These are phyloP conservation scores for Phrynosoma blainvillii DNA, from an alignment of 2,113 vertebrate species.

Conservation along the genomic window DNA sequence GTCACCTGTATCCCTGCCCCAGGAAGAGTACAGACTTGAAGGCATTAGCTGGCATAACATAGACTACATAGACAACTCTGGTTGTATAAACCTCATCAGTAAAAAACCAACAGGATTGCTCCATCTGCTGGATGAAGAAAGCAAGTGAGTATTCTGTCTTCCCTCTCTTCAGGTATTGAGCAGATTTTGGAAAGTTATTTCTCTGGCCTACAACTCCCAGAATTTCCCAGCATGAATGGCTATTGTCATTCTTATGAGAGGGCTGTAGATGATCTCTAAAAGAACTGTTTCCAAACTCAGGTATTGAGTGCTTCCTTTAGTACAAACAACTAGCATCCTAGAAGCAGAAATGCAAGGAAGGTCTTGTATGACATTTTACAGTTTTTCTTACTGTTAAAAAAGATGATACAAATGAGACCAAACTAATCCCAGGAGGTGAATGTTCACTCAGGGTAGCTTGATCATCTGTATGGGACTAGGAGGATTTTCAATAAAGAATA, in stretches of 20 bases:
- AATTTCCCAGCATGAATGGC: too few relatives aligned
- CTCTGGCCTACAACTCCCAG: too few relatives aligned
- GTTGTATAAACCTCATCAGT: slow-evolving; percentile 97
- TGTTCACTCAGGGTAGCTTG: not conserved
- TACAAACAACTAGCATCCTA: not conserved
- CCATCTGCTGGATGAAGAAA: slow-evolving; percentile 97
- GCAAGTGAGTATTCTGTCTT: slow-evolving; percentile 89
- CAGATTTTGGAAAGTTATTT: too few relatives aligned
- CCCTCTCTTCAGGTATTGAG: not conserved
- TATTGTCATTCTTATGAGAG: too few relatives aligned
- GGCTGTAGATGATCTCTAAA: too few relatives aligned
- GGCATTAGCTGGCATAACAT: slow-evolving; percentile 98
- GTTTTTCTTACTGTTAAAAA: not conserved
- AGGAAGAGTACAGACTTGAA: slow-evolving; percentile 96
- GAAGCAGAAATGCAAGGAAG: not conserved
- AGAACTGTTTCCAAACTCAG: too few relatives aligned
- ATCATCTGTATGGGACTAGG: not conserved
- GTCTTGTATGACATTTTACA: not conserved
- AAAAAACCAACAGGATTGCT: slow-evolving; percentile 97
- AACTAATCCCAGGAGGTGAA: not conserved
- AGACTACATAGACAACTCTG: slow-evolving; percentile 95
- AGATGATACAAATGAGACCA: not conserved
- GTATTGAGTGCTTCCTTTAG: not conserved
- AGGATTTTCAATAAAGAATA: not conserved
- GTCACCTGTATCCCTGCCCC: slow-evolving; percentile 39